Base-by-base conservation (phyloP, 2,113 vertebrate genomes). In the Capra hircus region DNA sequence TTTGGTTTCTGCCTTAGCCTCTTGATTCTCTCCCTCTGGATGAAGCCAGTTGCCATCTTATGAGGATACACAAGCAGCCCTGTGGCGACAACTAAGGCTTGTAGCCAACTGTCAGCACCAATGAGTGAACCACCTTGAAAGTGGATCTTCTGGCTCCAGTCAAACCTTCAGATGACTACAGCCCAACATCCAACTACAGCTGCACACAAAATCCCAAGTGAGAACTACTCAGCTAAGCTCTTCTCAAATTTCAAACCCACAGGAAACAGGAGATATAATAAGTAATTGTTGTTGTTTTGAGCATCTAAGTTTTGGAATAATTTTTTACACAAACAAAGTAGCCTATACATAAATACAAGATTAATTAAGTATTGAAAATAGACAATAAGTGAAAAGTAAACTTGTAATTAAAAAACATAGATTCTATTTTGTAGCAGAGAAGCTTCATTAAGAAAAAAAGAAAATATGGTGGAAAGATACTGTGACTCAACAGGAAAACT, bases 301-400 rank as follows among this genome's bases (percentile, higher is more conserved):
- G 59, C 28, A 60, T 90, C 12, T 43, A 94, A 43, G 25, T 89
- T 96, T 94, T 25, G 21, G 33, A 90, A 85, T 53, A 71, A 92
- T 88, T 91, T 91, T 45, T 84, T 97, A 64, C 27, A 80, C 16
- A 86, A 33, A 12, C 53, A 67, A 57, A 85, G 43, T 85, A 94
- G 67, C 53, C 59, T 55, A 91, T 52, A 59, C 27, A 94, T 52
- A 93, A 95, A 86, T 62, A 88, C 0, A 74, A 81, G 23, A 59
- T 21, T 53, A 96, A 78, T n/a, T 87, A 64, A 95, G 60, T 94
- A 21, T 30, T 92, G 43, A 92, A 90, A 94, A 67, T 48, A 88
- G 13, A 50, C 55, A 85, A 59, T 92, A 92, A 67, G 23, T 93
- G 36, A 97, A 93, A 92, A 94, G n/a, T 90, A 52, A 95, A 96